Conservation (phyloP, 2,888 invertebrate genomes). For the Cerastoderma edule region DNA sequence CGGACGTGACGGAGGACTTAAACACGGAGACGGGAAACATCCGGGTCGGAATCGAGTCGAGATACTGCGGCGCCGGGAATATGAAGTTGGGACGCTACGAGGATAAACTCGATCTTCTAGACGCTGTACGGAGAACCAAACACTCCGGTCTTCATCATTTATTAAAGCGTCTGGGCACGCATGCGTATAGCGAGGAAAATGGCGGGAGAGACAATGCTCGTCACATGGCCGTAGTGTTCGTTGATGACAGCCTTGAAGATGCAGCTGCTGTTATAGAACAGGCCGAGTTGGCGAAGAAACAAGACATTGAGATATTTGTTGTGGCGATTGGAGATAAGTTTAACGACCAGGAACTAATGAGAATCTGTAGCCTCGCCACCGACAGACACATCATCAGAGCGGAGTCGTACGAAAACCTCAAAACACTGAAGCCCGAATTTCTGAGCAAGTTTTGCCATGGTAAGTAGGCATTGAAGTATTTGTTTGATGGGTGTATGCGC, state of each 20-base stretch:
- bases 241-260: slow-evolving; percentile 65
- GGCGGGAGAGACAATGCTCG: slow-evolving; percentile 58
- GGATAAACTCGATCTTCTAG: slow-evolving; percentile 45
- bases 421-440: slow-evolving; percentile 42
- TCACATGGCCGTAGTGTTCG: slow-evolving; percentile 72
- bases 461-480: too few relatives aligned
- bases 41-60: slow-evolving; percentile 70
- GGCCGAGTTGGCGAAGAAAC: slow-evolving; percentile 45
- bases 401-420: slow-evolving; percentile 46
- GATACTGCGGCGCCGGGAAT: slow-evolving; percentile 67
- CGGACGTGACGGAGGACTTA: slow-evolving; percentile 64
- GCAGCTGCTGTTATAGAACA: slow-evolving; percentile 49
- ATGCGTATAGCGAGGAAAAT: slow-evolving; percentile 56
- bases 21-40: slow-evolving; percentile 68
- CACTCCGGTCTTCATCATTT: slow-evolving; percentile 49
- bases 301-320: slow-evolving; percentile 59
- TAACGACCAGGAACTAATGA: slow-evolving; percentile 44
- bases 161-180: slow-evolving; percentile 58
- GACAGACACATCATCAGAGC: slow-evolving; percentile 50
- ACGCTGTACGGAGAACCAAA: slow-evolving; percentile 46
- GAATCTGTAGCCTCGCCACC: slow-evolving; percentile 37
- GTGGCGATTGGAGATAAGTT: slow-evolving; percentile 61
- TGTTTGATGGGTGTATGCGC: too few relatives aligned
- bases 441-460: slow-evolving; percentile 54
- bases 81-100: slow-evolving; percentile 62